These are phyloP conservation scores for Scalopus aquaticus DNA, from an alignment of 2,113 vertebrate genomes.

Conservation along the genomic window DNA sequence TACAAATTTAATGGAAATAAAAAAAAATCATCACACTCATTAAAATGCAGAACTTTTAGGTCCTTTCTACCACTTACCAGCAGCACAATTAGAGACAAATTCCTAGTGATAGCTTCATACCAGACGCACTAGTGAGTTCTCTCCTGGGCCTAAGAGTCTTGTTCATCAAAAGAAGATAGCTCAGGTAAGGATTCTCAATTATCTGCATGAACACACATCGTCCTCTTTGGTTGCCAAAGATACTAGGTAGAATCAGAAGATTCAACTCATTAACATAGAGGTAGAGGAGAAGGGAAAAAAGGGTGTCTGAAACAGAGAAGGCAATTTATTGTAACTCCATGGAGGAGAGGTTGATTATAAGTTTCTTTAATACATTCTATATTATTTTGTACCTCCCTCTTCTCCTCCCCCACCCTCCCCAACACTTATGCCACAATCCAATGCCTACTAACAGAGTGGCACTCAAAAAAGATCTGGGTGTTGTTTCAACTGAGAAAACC, in stretches of 20 bases:
- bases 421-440: not conserved
- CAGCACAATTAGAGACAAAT: not conserved
- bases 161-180: not conserved
- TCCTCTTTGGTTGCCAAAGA: slow-evolving; percentile 13
- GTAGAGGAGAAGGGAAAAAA: not conserved
- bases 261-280: not conserved
- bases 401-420: not conserved
- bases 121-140: not conserved
- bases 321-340: not conserved
- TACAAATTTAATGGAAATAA: slow-evolving; percentile 37
- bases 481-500: slow-evolving; percentile 22
- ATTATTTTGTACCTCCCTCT: not conserved
- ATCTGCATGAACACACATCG: not conserved
- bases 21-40: slow-evolving; percentile 9
- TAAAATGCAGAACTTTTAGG: not conserved
- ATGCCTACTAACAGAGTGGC: not conserved
- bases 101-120: not conserved
- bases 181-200: not conserved
- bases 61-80: not conserved
- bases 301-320: not conserved
- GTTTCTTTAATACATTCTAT: not conserved
- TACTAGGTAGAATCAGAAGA: not conserved
- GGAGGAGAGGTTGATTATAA: not conserved
- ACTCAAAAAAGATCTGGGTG: not conserved
- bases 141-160: not conserved